Evolutionary conservation across 2,113 vertebrate species (phyloP).

Genomic region (Leiothrix lutea): DNA sequence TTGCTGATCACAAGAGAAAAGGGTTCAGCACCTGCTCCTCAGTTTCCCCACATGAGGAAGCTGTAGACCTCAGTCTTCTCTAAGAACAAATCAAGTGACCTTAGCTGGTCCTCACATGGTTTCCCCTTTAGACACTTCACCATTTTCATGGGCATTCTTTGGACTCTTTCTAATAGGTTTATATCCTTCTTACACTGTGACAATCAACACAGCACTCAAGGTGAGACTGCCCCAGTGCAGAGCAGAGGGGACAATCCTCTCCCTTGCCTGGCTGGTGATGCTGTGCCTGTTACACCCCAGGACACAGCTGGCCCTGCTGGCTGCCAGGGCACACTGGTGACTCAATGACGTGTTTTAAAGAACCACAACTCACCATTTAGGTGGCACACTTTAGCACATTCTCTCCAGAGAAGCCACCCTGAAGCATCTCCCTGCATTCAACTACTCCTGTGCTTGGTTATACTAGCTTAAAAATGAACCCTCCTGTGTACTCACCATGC

Average conservation of each 20-base stretch:
- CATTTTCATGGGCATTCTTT: background rate
- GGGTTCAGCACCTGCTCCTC: background rate
- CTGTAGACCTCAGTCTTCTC: background rate
- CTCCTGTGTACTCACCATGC: background rate
- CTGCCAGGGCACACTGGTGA: background rate
- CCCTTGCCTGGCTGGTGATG: fast-evolving
- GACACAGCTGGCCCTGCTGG: background rate
- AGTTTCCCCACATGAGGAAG: background rate
- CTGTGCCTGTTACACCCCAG: background rate
- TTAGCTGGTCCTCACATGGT: background rate
- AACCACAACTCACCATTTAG: background rate
- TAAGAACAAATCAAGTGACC: background rate
- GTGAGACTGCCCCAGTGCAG: background rate
- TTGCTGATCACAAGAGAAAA: background rate
- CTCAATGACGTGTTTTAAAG: background rate
- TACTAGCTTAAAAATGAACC: background rate
- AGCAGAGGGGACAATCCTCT: background rate
- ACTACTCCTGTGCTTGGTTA: background rate
- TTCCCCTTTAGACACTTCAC: background rate
- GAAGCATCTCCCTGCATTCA: background rate
- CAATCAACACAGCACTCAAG: background rate
- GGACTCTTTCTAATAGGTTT: background rate
- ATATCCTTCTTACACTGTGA: background rate
- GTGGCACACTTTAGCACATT: background rate
- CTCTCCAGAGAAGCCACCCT: background rate